Conservation (phyloP, 2,888 invertebrate genomes). For the Calameuta pallipes region DNA sequence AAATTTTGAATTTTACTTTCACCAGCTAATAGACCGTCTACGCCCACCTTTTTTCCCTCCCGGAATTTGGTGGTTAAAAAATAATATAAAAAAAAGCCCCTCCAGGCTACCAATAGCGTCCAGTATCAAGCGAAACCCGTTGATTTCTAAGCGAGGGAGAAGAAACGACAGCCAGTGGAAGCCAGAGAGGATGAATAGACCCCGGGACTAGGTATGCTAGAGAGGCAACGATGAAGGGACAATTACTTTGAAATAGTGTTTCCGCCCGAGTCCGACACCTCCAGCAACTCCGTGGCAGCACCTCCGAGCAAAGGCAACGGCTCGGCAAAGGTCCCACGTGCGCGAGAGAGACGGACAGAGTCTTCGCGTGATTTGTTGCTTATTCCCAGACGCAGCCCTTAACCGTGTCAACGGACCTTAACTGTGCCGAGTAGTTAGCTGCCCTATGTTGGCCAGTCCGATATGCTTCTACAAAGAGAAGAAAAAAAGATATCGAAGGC, state of each 20-base stretch:
- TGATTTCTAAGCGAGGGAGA: background rate
- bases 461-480: background rate
- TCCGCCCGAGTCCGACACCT: constrained; percentile 43
- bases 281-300: background rate
- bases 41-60: background rate
- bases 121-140: background rate
- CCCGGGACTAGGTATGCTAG: background rate
- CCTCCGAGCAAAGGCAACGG: background rate
- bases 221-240: constrained; percentile 54
- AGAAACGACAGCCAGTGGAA: background rate
- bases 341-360: background rate
- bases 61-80: background rate
- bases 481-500: background rate
- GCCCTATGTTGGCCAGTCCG: background rate
- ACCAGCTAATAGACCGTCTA: background rate
- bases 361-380: background rate
- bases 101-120: background rate
- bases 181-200: too few species aligned
- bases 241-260: constrained; percentile 64
- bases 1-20: background rate
- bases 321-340: background rate
- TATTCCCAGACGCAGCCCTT: constrained; percentile 1
- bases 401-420: constrained; percentile 7
- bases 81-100: background rate
- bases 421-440: background rate